Conservation (phyloP, 1,140 invertebrate genomes). For the Mercenaria mercenaria region DNA sequence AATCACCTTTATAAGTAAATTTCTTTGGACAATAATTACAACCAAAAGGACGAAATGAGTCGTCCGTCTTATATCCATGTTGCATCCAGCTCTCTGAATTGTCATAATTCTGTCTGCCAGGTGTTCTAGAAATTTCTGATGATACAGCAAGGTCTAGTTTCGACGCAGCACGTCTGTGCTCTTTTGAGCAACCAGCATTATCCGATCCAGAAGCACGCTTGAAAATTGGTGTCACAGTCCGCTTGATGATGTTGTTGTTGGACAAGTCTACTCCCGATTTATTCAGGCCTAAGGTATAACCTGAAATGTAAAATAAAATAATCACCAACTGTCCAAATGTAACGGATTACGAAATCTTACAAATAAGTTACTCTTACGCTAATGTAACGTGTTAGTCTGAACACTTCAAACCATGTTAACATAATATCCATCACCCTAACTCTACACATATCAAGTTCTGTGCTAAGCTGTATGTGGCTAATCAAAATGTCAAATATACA, state of each 20-base stretch:
- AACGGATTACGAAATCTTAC: too few species aligned
- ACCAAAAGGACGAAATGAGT: neutral
- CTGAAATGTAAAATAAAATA: neutral
- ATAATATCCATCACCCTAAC: too few species aligned
- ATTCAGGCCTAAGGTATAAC: neutral
- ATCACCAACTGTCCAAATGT: too few species aligned
- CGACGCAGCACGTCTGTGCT: neutral
- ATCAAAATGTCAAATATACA: too few species aligned
- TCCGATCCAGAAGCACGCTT: neutral
- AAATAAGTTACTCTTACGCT: too few species aligned
- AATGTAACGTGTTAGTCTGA: too few species aligned
- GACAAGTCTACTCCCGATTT: neutral
- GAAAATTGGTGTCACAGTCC: constrained; percentile 8
- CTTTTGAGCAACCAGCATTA: neutral
- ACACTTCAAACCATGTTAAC: too few species aligned
- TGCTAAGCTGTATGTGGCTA: too few species aligned
- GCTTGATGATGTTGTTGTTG: neutral
- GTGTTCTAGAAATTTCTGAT: neutral
- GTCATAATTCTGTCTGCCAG: neutral
- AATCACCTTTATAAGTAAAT: constrained; percentile 41
- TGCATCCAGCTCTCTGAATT: neutral
- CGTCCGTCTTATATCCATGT: constrained; percentile 9
- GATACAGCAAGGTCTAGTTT: neutral
- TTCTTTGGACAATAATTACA: constrained; percentile 37
- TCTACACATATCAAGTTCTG: too few species aligned